phyloP scores from a whole-genome alignment of 2,888 invertebrate genomes.

The Allolobophora icterica region DNA sequence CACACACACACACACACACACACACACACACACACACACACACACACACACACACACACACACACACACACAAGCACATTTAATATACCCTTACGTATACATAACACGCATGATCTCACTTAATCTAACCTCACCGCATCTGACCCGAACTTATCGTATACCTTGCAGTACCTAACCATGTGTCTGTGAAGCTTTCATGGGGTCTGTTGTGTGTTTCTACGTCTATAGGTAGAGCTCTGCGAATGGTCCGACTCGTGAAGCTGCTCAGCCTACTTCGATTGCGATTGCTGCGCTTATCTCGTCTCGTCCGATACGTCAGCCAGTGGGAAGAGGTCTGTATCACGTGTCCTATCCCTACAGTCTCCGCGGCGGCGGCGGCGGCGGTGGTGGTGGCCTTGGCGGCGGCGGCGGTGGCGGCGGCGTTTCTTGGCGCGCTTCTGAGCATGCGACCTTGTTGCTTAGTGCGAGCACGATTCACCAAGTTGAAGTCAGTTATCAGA shows the following conservation, averaged over 20 bases:
- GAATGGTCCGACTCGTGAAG: slow-evolving; percentile 95
- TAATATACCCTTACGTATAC: not conserved
- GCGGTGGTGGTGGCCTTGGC: too few species aligned
- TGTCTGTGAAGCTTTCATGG: not conserved
- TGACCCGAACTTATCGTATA: not conserved
- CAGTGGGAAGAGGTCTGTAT: slow-evolving; percentile 96
- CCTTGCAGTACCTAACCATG: too few species aligned
- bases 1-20: not conserved
- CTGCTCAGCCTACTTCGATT: slow-evolving; percentile 92
- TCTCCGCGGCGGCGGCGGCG: too few species aligned
- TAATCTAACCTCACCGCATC: not conserved
- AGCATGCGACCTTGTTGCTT: too few species aligned
- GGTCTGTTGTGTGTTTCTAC: slow-evolving; percentile 7
- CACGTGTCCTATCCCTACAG: not conserved
- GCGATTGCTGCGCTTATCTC: slow-evolving; percentile 88
- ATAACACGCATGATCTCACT: not conserved
- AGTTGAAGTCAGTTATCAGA: not conserved
- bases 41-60: not conserved
- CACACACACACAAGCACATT: not conserved
- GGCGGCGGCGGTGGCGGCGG: too few species aligned
- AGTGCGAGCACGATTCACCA: too few species aligned
- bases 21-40: not conserved
- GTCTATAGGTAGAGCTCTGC: slow-evolving; percentile 88
- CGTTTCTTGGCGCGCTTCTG: too few species aligned
- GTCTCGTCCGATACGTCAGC: slow-evolving; percentile 96